Evolutionary conservation across 2,888 invertebrate species (phyloP).

Genomic region (Polydrusus tereticollis): DNA sequence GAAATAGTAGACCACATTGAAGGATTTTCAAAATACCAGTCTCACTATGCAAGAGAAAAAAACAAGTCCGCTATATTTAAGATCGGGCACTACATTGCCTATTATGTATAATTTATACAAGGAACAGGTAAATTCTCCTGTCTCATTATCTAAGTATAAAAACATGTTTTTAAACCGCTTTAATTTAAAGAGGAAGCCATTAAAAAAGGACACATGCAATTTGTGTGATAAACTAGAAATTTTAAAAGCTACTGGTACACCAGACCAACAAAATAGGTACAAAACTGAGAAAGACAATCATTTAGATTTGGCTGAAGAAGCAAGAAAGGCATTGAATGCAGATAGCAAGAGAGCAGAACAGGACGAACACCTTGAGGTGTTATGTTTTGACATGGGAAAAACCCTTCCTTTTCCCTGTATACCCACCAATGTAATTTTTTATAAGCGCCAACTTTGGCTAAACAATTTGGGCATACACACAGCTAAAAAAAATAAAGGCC

Average conservation of each 20-base stretch:
- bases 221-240: constrained; percentile 29
- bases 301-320: constrained; percentile 25
- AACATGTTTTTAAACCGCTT: background rate
- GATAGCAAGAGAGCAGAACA: constrained; percentile 33
- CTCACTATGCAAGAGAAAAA: background rate
- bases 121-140: background rate
- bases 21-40: background rate
- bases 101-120: background rate
- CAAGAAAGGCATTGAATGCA: constrained; percentile 34
- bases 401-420: constrained; percentile 44
- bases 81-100: background rate
- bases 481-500: constrained; percentile 42
- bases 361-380: constrained; percentile 63
- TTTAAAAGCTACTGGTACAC: constrained; percentile 14
- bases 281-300: constrained; percentile 22
- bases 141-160: background rate
- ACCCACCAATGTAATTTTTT: constrained; percentile 52
- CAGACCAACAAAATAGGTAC: constrained; percentile 28
- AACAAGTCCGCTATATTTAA: background rate
- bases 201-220: constrained; percentile 30
- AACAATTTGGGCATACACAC: constrained; percentile 54
- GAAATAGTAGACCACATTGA: background rate
- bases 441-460: constrained; percentile 56
- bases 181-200: background rate
- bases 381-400: constrained; percentile 62